Conservation (phyloP, 2,888 invertebrate species). For the Erebia ligea region DNA sequence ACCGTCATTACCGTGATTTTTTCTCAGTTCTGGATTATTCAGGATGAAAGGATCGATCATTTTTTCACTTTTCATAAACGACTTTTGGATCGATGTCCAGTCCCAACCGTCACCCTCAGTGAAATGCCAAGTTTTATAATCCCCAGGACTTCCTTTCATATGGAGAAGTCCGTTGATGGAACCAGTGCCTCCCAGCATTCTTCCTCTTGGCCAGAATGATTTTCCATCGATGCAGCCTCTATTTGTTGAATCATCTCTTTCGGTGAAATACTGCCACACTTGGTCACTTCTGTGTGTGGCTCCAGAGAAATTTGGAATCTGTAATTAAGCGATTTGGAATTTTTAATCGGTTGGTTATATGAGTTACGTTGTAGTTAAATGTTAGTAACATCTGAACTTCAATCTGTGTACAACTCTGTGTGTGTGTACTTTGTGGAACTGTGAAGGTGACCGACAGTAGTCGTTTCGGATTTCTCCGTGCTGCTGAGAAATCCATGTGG, state of each 20-base stretch:
- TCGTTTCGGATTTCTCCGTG: too few species aligned
- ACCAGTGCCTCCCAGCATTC: constrained; percentile 70
- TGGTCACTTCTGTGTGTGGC: constrained; percentile 58
- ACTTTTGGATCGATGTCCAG: constrained; percentile 64
- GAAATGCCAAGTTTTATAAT: constrained; percentile 67
- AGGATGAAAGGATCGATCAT: constrained; percentile 67
- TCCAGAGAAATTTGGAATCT: constrained; percentile 70
- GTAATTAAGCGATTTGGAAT: constrained; percentile 43
- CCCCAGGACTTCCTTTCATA: constrained; percentile 67
- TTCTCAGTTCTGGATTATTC: constrained; percentile 59
- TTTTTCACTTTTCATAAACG: constrained; percentile 73
- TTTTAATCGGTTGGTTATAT: too few species aligned
- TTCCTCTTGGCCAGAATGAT: constrained; percentile 74
- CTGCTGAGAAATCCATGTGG: too few species aligned
- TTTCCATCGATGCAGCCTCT: constrained; percentile 54
- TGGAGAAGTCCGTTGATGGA: constrained; percentile 73
- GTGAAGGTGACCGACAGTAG: too few species aligned
- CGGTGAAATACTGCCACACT: constrained; percentile 69
- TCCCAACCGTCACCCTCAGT: constrained; percentile 69
- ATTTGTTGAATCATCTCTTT: constrained; percentile 59
- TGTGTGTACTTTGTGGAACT: too few species aligned
- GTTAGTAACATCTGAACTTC: too few species aligned
- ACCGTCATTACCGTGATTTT: constrained; percentile 76
- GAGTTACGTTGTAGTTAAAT: too few species aligned
- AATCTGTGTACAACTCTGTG: too few species aligned